These are phyloP conservation scores for Potamarius usumacintae DNA, from an alignment of 2,113 vertebrate genomes.

Conservation along the genomic window DNA sequence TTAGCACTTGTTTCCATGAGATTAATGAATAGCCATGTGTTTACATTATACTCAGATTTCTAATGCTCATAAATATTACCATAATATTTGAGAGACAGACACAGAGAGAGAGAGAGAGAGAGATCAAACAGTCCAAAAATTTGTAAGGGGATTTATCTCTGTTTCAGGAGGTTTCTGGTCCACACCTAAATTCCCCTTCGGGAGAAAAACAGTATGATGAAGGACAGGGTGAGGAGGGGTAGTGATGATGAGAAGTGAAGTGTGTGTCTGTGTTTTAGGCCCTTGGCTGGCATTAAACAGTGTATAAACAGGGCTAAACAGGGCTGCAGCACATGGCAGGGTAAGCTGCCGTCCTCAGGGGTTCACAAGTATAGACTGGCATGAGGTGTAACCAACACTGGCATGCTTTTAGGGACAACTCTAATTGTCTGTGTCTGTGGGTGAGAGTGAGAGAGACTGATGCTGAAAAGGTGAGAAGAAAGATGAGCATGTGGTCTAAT, in stretches of 20 bases:
- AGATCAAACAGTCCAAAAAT: background rate
- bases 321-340: conserved; percentile 25
- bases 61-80: background rate
- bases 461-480: conserved; percentile 2
- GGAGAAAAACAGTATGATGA: conserved; percentile 13
- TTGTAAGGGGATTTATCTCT: background rate
- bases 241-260: conserved; percentile 12
- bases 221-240: background rate
- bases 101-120: no score
- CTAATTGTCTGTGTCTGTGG: conserved; percentile 23
- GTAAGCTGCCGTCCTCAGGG: conserved; percentile 29
- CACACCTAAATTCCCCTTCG: background rate
- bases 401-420: conserved; percentile 30
- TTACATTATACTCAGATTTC: background rate
- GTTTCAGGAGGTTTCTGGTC: background rate
- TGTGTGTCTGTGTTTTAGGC: conserved; percentile 18
- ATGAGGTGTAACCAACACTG: conserved; percentile 25
- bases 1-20: background rate
- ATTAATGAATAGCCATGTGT: background rate
- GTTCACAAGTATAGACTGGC: background rate
- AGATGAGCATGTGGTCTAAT: conserved; percentile 2
- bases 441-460: conserved; percentile 14
- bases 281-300: conserved; percentile 33
- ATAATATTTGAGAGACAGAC: background rate
- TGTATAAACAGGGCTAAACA: conserved; percentile 36